Conservation (phyloP, 2,797 vertebrate species). For the Iguana delicatissima region DNA sequence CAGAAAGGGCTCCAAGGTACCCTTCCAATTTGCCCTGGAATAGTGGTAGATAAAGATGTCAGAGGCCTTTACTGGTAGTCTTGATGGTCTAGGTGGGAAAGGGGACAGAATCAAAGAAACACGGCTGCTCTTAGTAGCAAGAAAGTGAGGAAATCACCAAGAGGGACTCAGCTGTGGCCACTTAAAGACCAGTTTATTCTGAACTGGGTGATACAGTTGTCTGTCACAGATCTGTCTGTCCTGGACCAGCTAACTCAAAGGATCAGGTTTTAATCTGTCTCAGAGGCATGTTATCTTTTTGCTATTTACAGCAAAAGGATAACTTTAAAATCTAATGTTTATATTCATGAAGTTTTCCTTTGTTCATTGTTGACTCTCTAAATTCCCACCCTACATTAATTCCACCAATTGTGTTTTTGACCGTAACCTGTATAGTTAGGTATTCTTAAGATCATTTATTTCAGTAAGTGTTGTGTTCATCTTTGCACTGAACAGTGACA, state of each 20-base stretch:
- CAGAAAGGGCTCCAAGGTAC: background rate
- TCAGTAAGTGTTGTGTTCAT: background rate
- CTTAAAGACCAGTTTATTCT: background rate
- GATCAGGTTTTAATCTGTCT: background rate
- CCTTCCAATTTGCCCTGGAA: background rate
- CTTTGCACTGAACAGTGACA: background rate
- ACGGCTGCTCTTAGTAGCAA: background rate
- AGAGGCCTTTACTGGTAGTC: background rate
- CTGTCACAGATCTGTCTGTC: background rate
- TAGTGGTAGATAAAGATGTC: background rate
- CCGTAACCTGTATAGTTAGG: background rate
- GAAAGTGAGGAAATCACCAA: background rate
- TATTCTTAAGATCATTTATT: background rate
- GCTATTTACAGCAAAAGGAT: background rate
- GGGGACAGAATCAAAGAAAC: background rate
- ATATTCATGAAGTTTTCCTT: background rate
- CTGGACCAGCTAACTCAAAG: background rate
- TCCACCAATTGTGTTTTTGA: background rate
- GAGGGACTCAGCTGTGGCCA: background rate
- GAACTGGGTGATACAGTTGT: background rate
- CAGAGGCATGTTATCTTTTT: background rate
- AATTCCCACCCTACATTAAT: background rate
- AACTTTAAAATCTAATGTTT: no score
- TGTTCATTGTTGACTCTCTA: background rate
- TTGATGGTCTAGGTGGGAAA: background rate